Evolutionary conservation across 2,888 invertebrate species (phyloP), one percentile per base, ranked within the genome.

Genomic region (Odontomyia ornata): DNA sequence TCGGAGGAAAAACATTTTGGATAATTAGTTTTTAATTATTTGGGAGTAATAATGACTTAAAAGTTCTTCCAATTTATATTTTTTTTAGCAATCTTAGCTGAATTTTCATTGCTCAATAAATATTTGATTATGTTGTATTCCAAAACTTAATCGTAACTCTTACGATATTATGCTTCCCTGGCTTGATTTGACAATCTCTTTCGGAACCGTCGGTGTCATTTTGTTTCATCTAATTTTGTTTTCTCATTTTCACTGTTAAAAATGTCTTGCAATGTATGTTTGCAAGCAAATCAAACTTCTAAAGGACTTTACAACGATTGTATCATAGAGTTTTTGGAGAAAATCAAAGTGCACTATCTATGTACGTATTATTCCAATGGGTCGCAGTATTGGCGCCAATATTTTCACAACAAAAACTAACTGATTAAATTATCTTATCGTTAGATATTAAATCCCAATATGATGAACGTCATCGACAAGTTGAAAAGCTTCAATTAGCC

Each of bases 321-420:
- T 25, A 76, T 81, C 11, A 60, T 81, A 2, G 78, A 79, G 36
- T 78, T 73, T 25, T 52, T 81, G 5, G 81, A 81, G 15, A 80
- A 77, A 0, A 80, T 86, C 21, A 83, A 81, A 77, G 57, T 80
- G 0, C 85, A 86, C 76, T 84, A 83, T 78, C 47, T 81, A 11
- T 80, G 86, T 86, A 82, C 81, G 82, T 18, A 15, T 4, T 52
- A 13, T 18, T 15, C 52, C 52, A 5, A 18, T 52, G 5, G 52
- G 15, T 5, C 15, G 18, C 52, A 52, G 15, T 52, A 13, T 52
- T 52, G n/a, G 21, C 21, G 62, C n/a, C n/a, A 1, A 0, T 3
- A 15, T 30, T 65, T 65, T 15, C 36, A 9, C 5, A 36, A 36
- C 36, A 36, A 36, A 3, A 36, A 36, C 36, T 9, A 36, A 36